Conservation (phyloP, 30 jellyfish, hydroid and myxozoan species). For the Turritopsis rubra region DNA sequence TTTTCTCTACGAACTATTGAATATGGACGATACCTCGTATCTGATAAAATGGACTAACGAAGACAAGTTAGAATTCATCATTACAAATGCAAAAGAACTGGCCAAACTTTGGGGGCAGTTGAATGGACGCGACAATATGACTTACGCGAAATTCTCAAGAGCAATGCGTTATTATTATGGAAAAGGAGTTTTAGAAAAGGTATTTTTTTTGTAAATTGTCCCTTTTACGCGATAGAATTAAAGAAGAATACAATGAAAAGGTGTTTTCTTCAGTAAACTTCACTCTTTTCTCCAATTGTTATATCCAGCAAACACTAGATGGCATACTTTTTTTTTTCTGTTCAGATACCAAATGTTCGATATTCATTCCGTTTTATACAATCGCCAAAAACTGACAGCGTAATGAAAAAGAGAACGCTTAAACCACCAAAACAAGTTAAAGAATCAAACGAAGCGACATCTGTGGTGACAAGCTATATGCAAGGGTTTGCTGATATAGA, state of each 20-base stretch:
- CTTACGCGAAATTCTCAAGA: constrained; percentile 10
- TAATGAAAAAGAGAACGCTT: background rate
- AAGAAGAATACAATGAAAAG: background rate
- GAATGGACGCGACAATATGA: constrained; percentile 3
- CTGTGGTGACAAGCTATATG: background rate
- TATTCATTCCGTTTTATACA: background rate
- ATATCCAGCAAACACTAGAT: too few species aligned
- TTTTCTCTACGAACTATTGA: background rate
- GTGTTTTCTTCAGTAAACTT: background rate
- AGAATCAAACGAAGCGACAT: background rate
- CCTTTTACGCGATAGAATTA: too few species aligned
- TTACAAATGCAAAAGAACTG: constrained; percentile 5
- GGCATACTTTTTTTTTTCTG: too few species aligned
- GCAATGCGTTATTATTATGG: constrained; percentile 9
- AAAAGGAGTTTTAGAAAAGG: constrained; percentile 8
- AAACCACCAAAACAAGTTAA: background rate
- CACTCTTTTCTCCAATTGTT: too few species aligned
- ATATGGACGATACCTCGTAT: background rate
- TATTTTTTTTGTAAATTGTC: background rate
- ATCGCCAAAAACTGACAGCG: background rate
- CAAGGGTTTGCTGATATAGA: background rate
- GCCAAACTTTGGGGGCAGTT: constrained; percentile 1
- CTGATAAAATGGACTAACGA: background rate
- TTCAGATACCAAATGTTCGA: background rate
- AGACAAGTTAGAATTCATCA: background rate